Evolutionary conservation across 2,797 vertebrate genomes (phyloP).

Genomic region (Argyrosomus regius): DNA sequence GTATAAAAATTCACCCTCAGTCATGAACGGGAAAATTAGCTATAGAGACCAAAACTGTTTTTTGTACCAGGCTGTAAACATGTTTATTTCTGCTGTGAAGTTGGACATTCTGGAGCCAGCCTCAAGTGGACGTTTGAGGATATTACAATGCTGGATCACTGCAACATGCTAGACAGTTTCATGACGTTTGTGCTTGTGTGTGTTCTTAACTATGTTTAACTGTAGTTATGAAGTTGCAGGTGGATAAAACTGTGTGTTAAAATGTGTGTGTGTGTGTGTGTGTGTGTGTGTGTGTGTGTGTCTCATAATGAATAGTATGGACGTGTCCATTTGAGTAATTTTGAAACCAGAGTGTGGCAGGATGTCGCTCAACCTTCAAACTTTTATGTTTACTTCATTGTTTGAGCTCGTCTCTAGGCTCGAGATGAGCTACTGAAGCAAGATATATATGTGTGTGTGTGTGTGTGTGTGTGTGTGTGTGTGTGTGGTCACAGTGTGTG

Average conservation of each 20-base stretch:
- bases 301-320: constrained; percentile 5
- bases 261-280: too few species aligned
- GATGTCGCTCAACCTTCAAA: not conserved
- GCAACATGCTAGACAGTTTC: too few species aligned
- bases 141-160: too few species aligned
- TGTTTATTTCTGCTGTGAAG: too few species aligned
- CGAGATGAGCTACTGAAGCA: constrained; percentile 1
- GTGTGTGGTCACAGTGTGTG: not conserved
- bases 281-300: not conserved
- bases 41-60: too few species aligned
- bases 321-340: not conserved
- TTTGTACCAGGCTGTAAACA: too few species aligned
- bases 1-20: too few species aligned
- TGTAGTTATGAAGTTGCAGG: not conserved
- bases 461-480: constrained; percentile 5
- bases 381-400: constrained; percentile 27
- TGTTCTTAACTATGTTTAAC: not conserved
- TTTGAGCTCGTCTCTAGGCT: constrained; percentile 12
- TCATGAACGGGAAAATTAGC: too few species aligned
- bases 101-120: too few species aligned
- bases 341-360: not conserved
- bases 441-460: not conserved
- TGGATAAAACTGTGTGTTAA: too few species aligned
- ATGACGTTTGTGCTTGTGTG: not conserved
- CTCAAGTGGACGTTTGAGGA: too few species aligned